Evolutionary conservation across 2,113 vertebrate species (phyloP).

Genomic region (Cepphus grylle): DNA sequence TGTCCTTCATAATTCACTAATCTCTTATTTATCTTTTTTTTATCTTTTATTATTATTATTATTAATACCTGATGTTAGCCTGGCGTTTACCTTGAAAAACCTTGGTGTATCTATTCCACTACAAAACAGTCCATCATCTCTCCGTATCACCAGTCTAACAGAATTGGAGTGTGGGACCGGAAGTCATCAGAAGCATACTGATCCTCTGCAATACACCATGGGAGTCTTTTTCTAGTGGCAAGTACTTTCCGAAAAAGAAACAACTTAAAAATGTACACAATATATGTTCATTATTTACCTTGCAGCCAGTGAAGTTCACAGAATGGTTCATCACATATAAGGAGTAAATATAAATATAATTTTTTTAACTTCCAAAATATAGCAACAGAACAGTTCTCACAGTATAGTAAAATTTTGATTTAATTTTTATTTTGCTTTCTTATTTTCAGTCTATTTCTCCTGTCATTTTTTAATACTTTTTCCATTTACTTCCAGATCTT

Average conservation of each 20-base stretch:
- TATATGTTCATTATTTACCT: neutral
- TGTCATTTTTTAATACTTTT: neutral
- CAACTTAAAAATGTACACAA: neutral
- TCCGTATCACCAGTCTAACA: neutral
- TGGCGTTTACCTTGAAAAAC: neutral
- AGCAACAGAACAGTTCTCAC: neutral
- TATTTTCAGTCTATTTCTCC: neutral
- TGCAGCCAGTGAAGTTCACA: neutral
- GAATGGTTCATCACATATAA: accelerated
- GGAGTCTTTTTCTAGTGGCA: neutral
- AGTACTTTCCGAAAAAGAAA: neutral
- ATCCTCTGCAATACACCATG: neutral
- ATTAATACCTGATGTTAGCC: neutral
- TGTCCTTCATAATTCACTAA: neutral
- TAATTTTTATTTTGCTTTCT: neutral
- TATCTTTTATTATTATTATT: neutral
- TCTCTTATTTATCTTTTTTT: neutral
- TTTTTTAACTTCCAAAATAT: neutral
- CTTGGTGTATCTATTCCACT: neutral
- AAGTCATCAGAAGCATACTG: neutral
- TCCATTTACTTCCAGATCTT: neutral
- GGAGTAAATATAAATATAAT: neutral
- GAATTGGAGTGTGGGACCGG: neutral
- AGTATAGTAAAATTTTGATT: neutral
- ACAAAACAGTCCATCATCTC: neutral